These are phyloP conservation scores for Ruditapes philippinarum DNA, from an alignment of 1,140 invertebrate genomes.

Conservation along the genomic window DNA sequence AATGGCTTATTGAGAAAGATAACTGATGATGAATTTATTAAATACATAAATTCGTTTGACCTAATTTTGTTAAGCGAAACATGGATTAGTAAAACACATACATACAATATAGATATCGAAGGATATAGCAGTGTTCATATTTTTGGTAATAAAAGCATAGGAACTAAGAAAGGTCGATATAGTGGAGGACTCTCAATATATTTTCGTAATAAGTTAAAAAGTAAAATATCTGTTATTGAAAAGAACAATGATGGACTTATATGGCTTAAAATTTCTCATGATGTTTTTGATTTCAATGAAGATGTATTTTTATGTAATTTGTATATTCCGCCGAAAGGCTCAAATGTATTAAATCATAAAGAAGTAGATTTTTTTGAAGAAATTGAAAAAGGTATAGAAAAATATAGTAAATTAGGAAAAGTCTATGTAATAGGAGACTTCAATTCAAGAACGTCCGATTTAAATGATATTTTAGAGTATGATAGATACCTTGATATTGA, in stretches of 20 bases:
- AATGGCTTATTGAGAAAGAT: constrained; percentile 2
- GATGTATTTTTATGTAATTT: constrained; percentile 6
- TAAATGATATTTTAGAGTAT: not conserved
- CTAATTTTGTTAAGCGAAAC: constrained; percentile 19
- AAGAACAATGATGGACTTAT: not conserved
- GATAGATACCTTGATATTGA: not conserved
- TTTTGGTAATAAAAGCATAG: not conserved
- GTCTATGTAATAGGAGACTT: not conserved
- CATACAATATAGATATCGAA: not conserved
- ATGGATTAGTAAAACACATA: not conserved
- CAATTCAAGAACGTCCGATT: not conserved
- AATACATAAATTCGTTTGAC: not conserved
- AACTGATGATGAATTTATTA: not conserved
- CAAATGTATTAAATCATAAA: not conserved
- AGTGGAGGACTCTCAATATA: constrained; percentile 41
- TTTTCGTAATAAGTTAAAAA: not conserved
- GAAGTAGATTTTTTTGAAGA: not conserved
- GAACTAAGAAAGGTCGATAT: not conserved
- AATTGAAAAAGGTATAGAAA: not conserved
- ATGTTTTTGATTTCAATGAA: constrained; percentile 25
- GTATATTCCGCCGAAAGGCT: not conserved
- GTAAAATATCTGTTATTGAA: not conserved
- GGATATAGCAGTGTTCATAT: not conserved
- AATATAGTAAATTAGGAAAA: not conserved
- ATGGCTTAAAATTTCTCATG: not conserved